These are phyloP conservation scores for Drosophila punjabiensis DNA, from an alignment of 1,140 invertebrate genomes.

Conservation along the genomic window DNA sequence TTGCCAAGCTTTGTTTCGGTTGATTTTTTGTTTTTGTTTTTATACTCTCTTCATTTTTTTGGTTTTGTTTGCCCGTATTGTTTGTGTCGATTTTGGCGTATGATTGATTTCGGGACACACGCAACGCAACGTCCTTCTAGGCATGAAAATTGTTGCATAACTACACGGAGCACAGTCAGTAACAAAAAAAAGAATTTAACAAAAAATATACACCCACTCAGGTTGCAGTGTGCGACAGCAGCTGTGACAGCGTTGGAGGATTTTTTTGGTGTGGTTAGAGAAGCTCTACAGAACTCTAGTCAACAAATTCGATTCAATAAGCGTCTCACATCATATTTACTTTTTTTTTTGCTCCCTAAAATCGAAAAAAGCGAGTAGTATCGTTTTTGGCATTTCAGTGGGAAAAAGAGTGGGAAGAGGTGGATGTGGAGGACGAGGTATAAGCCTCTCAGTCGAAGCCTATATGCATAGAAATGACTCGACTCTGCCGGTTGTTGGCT, in stretches of 20 bases:
- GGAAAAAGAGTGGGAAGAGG: neutral
- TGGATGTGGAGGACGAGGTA: neutral
- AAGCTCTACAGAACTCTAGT: conserved; percentile 54
- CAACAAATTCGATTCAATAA: conserved; percentile 80
- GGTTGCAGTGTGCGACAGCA: conserved; percentile 63
- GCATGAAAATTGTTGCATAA: conserved; percentile 72
- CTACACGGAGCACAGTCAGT: conserved; percentile 26
- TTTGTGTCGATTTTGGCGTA: conserved; percentile 73
- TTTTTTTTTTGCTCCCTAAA: conserved; percentile 8
- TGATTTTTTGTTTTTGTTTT: conserved; percentile 21
- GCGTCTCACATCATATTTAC: conserved; percentile 63
- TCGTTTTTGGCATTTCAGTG: conserved; percentile 16
- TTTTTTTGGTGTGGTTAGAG: conserved; percentile 22
- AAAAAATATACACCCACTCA: conserved; percentile 35
- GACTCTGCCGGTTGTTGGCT: conserved; percentile 41
- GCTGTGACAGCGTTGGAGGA: conserved; percentile 56
- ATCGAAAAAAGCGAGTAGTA: conserved; percentile 5
- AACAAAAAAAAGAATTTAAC: neutral
- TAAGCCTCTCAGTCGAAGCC: conserved; percentile 30
- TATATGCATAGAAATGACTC: conserved; percentile 51
- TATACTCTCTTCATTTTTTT: conserved; percentile 2
- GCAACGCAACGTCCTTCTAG: conserved; percentile 50
- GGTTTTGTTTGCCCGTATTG: conserved; percentile 30
- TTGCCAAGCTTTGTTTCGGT: conserved; percentile 60
- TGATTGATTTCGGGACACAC: conserved; percentile 73